Conservation (phyloP, 2,797 vertebrate species). For the Phataginus tricuspis region DNA sequence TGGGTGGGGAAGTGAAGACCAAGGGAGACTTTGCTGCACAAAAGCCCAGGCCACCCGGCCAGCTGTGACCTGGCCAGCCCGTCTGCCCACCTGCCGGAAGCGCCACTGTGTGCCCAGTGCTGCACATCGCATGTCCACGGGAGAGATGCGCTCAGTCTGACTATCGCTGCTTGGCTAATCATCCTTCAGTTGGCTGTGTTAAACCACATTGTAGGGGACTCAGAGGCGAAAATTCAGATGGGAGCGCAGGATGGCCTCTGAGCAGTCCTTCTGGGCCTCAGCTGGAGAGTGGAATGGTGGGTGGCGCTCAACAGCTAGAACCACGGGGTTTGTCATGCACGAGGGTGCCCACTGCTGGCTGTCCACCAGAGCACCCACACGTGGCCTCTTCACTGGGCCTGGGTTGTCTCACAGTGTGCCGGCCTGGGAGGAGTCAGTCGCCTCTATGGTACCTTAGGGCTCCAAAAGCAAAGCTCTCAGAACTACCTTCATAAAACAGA, state of each 20-base stretch:
- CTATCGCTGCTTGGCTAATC: neutral
- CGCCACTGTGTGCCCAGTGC: rapidly evolving
- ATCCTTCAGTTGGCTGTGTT: neutral
- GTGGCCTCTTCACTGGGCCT: neutral
- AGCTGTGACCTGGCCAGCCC: too few species aligned
- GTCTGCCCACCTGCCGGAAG: neutral
- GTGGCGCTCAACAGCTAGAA: rapidly evolving
- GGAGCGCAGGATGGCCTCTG: neutral
- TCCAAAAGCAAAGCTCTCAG: neutral
- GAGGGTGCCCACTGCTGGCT: neutral
- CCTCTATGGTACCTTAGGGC: neutral
- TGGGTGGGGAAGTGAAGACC: rapidly evolving
- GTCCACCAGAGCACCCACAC: rapidly evolving
- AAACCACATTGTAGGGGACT: too few species aligned
- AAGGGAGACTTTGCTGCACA: rapidly evolving
- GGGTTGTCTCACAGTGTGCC: neutral
- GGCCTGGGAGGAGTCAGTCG: neutral
- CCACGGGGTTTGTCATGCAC: rapidly evolving
- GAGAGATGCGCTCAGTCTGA: too few species aligned
- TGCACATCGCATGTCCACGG: neutral
- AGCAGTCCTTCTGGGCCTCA: neutral
- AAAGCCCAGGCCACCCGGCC: neutral
- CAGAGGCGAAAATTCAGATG: neutral
- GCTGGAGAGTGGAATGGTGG: neutral
- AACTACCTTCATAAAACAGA: too few species aligned